Base-by-base conservation (phyloP, 2,113 vertebrate species). In the Pluvianellus socialis region DNA sequence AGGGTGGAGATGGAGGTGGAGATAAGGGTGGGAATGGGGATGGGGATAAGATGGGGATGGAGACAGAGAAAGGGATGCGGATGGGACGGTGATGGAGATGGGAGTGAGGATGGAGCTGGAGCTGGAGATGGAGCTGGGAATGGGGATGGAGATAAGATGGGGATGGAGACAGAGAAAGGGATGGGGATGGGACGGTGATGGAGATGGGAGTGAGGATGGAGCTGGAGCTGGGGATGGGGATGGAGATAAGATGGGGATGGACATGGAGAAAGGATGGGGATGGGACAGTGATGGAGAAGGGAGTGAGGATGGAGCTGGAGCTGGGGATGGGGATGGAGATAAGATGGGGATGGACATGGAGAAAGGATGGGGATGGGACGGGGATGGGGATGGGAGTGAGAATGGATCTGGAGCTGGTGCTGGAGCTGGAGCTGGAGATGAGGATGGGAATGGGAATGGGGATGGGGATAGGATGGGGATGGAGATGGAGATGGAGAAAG, bases 301-400 rank as follows among this genome's bases (percentile, higher is more conserved):
- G n/a, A n/a, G n/a, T n/a, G n/a, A n/a, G 9, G 10, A 11, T 12
- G 14, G 3, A 1, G 18, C 28, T 45, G 23, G 8, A 1, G n/a
- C n/a, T n/a, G n/a, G n/a, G n/a, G n/a, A 50, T 13, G 2, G 7
- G 5, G 33, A 23, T 9, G 20, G n/a, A 1, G 6, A 17, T 27
- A 33, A 14, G 30, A 17, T 32, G 32, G 13, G 9, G 20, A 7
- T 32, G 6, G 17, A 1, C 4, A 24, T 52, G 27, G 26, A n/a
- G n/a, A 38, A 38, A 9, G 38, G 17, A 13, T 19, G 7, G 17
- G 10, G 24, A 59, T 12, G 7, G 4, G 6, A 23, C 22, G 24
- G 4, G 1, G 7, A 38, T 65, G n/a, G 3, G 11, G 6, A 18
- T 18, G 7, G 21, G 26, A 40, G 30, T 21, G 67, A 10, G 2